Evolutionary conservation across 2,888 invertebrate species (phyloP), one percentile per base, ranked within the genome.

Genomic region (Microdon myrmicae): DNA sequence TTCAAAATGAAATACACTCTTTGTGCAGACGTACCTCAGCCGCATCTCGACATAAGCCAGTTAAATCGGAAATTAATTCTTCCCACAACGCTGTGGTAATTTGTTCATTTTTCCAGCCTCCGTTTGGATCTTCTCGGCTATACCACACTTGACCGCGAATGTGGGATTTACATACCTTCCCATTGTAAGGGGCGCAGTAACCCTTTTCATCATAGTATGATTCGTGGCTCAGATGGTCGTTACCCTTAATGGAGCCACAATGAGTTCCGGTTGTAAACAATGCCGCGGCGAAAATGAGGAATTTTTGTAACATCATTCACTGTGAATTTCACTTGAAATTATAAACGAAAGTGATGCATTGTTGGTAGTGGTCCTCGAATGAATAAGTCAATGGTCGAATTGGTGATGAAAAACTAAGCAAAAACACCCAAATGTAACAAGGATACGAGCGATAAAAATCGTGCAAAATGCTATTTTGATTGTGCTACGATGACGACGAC

Each of bases 171-270:
- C 92, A 92, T 69, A 90, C 85, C 75, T 90, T 87, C 47, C 94
- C 95, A 82, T 87, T 89, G 79, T 95, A 95, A 23, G 89, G 88
- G 45, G 90, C 90, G 83, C 95, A 95, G 79, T 90, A 91, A 56
- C 92, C 90, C 53, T 73, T 75, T 59, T 79, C 79, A 28, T 76
- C 73, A 13, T 69, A 56, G 29, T 67, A 58, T 5, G 68, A 53
- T 54, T 61, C 23, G 70, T 70, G 41, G 20, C 70, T 48, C 68
- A 71, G 67, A 74, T 71, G 71, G 59, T 75, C 73, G 49, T 73
- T 73, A 68, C 69, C 71, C 31, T 75, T 74, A 47, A 68, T 43
- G 13, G 74, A 72, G 55, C 68, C 72, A 13, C 67, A 70, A 53
- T 56, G 47, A 39, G 67, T 56, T 49, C 67, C 69, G 60, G 70